phyloP scores from a whole-genome alignment of 2,888 invertebrate genomes.

The Epirrhoe tristata region DNA sequence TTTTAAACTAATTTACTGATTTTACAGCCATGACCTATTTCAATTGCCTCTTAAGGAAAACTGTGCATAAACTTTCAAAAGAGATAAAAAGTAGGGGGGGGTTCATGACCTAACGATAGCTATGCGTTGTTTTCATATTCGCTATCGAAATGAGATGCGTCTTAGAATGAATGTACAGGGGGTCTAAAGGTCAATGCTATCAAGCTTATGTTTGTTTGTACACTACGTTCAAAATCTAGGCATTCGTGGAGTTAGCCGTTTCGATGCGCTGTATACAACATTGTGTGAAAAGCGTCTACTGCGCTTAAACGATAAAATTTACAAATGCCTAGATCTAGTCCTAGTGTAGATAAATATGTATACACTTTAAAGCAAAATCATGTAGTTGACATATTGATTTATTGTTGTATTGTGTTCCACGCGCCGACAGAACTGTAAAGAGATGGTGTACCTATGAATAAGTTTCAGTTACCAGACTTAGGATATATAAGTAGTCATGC shows the following conservation, averaged over 20 bases:
- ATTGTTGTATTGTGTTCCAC: conserved; percentile 16
- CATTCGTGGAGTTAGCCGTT: too few relatives aligned
- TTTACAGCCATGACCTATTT: too few relatives aligned
- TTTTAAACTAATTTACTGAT: too few relatives aligned
- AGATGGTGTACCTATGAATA: conserved; percentile 72
- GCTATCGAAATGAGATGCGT: conserved; percentile 10
- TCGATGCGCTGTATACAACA: too few relatives aligned
- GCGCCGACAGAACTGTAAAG: conserved; percentile 37
- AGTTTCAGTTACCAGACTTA: conserved; percentile 82
- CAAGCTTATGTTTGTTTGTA: not conserved
- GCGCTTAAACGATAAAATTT: too few relatives aligned
- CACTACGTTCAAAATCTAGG: too few relatives aligned
- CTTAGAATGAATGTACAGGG: conserved; percentile 2
- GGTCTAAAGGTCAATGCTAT: conserved; percentile 12
- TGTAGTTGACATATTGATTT: conserved; percentile 23
- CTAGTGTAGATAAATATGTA: too few relatives aligned
- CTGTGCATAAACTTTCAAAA: not conserved
- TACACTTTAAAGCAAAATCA: too few relatives aligned
- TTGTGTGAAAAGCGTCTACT: too few relatives aligned
- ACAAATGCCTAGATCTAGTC: too few relatives aligned
- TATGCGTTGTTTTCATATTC: conserved; percentile 18
- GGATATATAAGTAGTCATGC: conserved; percentile 73
- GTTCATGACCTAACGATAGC: conserved; percentile 15
- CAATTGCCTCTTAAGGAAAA: too few relatives aligned
- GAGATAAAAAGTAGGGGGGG: conserved; percentile 2